These are phyloP conservation scores for Dendrolimus pini DNA, from an alignment of 2,888 invertebrate genomes.

Conservation along the genomic window DNA sequence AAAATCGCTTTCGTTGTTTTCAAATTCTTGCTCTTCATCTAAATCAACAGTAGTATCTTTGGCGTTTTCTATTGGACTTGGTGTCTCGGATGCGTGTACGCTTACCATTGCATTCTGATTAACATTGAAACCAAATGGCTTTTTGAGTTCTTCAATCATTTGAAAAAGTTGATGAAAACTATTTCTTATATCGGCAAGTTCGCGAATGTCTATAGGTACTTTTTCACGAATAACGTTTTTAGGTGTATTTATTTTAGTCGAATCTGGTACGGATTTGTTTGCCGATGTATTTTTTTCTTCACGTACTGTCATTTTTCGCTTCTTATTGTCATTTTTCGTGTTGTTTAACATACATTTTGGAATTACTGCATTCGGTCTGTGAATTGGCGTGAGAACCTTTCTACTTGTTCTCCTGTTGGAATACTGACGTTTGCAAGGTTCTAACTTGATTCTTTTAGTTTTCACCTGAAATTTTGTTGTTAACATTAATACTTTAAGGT, in stretches of 20 bases:
- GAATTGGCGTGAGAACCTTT: conserved; percentile 34
- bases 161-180: conserved; percentile 34
- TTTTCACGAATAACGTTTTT: conserved; percentile 15
- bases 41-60: neutral
- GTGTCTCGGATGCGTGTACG: neutral
- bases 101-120: neutral
- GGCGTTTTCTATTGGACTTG: neutral
- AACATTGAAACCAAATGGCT: neutral
- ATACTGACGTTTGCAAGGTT: conserved; percentile 30
- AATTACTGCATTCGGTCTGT: conserved; percentile 39
- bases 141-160: conserved; percentile 35
- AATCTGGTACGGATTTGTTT: conserved; percentile 38
- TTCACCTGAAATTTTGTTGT: conserved; percentile 20
- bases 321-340: neutral
- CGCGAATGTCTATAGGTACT: conserved; percentile 23
- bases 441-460: conserved; percentile 30
- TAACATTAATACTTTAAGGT: too few relatives aligned
- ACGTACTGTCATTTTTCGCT: neutral
- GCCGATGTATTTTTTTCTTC: conserved; percentile 11
- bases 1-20: conserved; percentile 22
- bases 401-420: conserved; percentile 31
- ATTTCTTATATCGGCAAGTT: conserved; percentile 32
- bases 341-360: conserved; percentile 31
- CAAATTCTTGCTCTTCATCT: conserved; percentile 3
- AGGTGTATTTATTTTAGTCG: conserved; percentile 29